Percentiles rank a stretch among this genome's conserved stretches.
phyloP scores from a whole-genome alignment of 2,888 invertebrate genomes.

The Drosophila pseudotalamancana region DNA sequence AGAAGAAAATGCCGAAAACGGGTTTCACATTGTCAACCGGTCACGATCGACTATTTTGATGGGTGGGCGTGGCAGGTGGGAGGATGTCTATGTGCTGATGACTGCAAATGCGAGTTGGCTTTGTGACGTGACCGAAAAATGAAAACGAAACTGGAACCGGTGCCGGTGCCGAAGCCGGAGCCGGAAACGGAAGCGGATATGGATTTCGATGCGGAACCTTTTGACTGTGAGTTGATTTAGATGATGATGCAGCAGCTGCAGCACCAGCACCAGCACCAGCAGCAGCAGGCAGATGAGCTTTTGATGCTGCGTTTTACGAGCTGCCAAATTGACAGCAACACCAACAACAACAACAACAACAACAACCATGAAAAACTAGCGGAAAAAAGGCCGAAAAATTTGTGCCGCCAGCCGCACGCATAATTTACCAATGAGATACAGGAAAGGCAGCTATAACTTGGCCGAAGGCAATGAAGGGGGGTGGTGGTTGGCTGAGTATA shows the following conservation, averaged over 20 bases:
- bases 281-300: slow-evolving; percentile 4
- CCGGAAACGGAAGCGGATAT: slow-evolving; percentile 10
- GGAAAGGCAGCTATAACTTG: not conserved
- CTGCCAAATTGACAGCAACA: slow-evolving; percentile 60
- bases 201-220: slow-evolving; percentile 4
- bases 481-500: not conserved
- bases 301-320: slow-evolving; percentile 66
- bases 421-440: slow-evolving; percentile 60
- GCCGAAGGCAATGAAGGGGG: not conserved
- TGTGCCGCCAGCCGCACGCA: slow-evolving; percentile 54
- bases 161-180: not conserved
- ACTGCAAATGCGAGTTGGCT: slow-evolving; percentile 3
- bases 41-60: slow-evolving; percentile 28
- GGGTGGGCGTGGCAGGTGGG: not conserved
- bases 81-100: not conserved
- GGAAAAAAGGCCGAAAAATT: slow-evolving; percentile 21
- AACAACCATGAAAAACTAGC: slow-evolving; percentile 11
- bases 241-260: slow-evolving; percentile 47
- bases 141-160: not conserved
- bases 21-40: slow-evolving; percentile 15
- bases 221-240: slow-evolving; percentile 59
- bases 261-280: slow-evolving; percentile 9
- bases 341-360: slow-evolving; percentile 12
- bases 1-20: not conserved
- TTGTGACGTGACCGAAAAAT: slow-evolving; percentile 37